Conservation (phyloP, 2,888 invertebrate species). For the Geotrupes spiniger region DNA sequence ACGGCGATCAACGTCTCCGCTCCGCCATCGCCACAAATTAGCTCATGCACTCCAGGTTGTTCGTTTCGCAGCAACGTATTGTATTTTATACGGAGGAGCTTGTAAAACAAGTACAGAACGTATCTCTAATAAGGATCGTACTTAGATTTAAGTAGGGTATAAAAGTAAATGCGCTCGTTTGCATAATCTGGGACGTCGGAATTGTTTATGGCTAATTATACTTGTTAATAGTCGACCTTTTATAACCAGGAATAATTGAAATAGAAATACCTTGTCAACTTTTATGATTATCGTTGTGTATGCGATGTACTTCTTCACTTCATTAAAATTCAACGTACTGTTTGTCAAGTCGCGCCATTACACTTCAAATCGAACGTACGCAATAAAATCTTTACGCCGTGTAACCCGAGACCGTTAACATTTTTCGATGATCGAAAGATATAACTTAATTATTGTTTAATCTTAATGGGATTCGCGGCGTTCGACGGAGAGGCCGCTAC, state of each 20-base stretch:
- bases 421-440: no score
- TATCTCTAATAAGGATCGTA: slow-evolving; percentile 26
- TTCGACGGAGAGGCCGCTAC: no score
- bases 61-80: slow-evolving; percentile 15
- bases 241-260: slow-evolving; percentile 28
- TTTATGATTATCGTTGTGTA: slow-evolving; percentile 10
- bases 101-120: slow-evolving; percentile 17
- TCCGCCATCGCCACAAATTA: no score
- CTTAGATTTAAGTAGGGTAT: slow-evolving; percentile 31
- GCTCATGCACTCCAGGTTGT: no score
- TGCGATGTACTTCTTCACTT: not conserved
- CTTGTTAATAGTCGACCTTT: slow-evolving; percentile 30
- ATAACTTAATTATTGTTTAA: no score
- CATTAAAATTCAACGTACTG: slow-evolving; percentile 6
- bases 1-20: no score
- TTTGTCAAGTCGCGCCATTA: slow-evolving; percentile 2
- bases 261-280: slow-evolving; percentile 14
- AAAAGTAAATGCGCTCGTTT: slow-evolving; percentile 33
- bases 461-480: no score
- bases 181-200: slow-evolving; percentile 33
- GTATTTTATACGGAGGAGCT: slow-evolving; percentile 17
- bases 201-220: slow-evolving; percentile 32
- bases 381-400: not conserved
- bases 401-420: not conserved
- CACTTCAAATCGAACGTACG: not conserved